Percentiles rank a stretch among this genome's conserved stretches.
Conservation (phyloP, 2,888 invertebrate species). For the Polydesmus complanatus region DNA sequence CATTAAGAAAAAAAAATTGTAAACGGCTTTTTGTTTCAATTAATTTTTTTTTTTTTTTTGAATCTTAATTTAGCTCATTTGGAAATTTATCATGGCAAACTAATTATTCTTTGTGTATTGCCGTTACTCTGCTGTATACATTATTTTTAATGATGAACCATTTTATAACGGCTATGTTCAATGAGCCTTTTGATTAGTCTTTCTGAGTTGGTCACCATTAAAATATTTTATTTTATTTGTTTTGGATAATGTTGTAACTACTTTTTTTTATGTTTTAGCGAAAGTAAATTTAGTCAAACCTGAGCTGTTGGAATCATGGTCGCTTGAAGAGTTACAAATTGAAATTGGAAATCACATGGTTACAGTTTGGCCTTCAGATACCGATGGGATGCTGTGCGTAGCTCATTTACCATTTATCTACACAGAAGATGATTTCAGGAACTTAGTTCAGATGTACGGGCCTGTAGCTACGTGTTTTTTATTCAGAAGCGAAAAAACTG, state of each 20-base stretch:
- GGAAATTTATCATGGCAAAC: too few species aligned
- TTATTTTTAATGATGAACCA: too few species aligned
- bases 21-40: too few species aligned
- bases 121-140: too few species aligned
- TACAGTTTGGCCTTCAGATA: conserved; percentile 32
- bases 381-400: conserved; percentile 38
- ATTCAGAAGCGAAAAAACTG: conserved; percentile 36
- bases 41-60: too few species aligned
- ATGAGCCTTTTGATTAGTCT: conserved; percentile 7
- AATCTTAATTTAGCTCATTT: too few species aligned
- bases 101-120: too few species aligned
- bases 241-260: background rate
- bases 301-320: conserved; percentile 11
- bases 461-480: conserved; percentile 37
- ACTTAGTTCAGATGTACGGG: conserved; percentile 35
- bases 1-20: too few species aligned
- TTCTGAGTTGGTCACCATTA: conserved; percentile 4
- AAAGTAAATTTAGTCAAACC: conserved; percentile 10
- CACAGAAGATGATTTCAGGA: conserved; percentile 35
- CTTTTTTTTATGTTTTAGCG: conserved; percentile 2
- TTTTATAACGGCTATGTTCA: background rate
- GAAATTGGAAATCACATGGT: conserved; percentile 1
- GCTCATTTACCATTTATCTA: conserved; percentile 36
- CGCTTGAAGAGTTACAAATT: background rate
- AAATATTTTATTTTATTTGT: background rate